A percentile compares a stretch with the other conserved stretches of the same genome.
phyloP scores from a whole-genome alignment of 2,113 vertebrate genomes.

The Canis aureus region DNA sequence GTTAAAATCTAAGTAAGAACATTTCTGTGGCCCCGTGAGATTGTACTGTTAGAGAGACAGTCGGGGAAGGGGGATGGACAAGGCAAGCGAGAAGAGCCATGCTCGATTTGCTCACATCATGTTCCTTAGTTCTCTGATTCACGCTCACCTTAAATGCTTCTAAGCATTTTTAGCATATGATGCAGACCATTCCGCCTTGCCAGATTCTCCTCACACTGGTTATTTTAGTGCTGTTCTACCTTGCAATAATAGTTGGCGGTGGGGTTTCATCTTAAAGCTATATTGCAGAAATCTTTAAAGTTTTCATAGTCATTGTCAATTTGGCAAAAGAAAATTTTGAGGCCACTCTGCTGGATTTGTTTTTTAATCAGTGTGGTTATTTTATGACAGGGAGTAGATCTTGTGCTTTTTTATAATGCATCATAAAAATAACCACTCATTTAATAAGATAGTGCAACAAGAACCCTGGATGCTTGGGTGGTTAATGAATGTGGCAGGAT shows the following conservation, averaged over 20 bases:
- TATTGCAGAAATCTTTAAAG: constrained; percentile 37
- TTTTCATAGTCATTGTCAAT: background rate
- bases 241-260: background rate
- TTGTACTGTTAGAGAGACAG: too few species aligned
- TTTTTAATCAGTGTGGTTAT: constrained; percentile 34
- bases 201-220: background rate
- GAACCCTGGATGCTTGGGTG: background rate
- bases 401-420: background rate
- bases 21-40: background rate
- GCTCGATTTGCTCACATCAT: background rate
- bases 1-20: background rate
- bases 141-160: background rate
- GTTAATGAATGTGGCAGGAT: constrained; percentile 63
- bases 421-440: constrained; percentile 55
- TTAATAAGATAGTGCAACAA: constrained; percentile 65
- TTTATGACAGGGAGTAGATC: constrained; percentile 21
- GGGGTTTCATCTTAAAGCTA: background rate
- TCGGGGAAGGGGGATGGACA: background rate
- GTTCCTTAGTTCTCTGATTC: background rate
- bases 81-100: background rate
- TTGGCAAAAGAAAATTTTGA: constrained; percentile 41
- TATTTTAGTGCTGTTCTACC: background rate
- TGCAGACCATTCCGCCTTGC: background rate
- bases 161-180: background rate
- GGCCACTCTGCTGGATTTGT: background rate